Evolutionary conservation across 2,113 vertebrate genomes (phyloP).

Genomic region (Sinocyclocheilus maitianheensis): DNA sequence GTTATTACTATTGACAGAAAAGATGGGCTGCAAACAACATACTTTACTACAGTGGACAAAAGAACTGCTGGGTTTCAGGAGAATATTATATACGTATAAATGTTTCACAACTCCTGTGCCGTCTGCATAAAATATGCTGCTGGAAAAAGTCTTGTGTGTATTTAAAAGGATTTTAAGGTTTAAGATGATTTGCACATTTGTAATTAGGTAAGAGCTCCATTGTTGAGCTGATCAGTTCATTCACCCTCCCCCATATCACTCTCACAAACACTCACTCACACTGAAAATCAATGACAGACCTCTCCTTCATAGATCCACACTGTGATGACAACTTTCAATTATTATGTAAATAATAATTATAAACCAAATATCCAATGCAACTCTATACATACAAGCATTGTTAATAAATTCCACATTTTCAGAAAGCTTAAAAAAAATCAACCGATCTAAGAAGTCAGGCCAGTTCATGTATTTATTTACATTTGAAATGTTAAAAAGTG

Average conservation of each 20-base stretch:
- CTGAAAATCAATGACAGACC: slow-evolving; percentile 10
- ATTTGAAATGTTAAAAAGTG: slow-evolving; percentile 24
- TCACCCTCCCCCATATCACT: not conserved
- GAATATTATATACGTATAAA: not conserved
- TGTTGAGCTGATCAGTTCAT: slow-evolving; percentile 11
- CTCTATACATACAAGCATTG: not conserved
- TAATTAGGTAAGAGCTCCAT: slow-evolving; percentile 15
- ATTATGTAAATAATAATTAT: not conserved
- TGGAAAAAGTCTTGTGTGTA: not conserved
- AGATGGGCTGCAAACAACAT: too few relatives aligned
- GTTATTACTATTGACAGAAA: too few relatives aligned
- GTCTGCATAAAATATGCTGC: not conserved
- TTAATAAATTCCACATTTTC: not conserved
- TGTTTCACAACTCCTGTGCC: not conserved
- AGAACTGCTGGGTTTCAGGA: not conserved
- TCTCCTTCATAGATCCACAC: not conserved
- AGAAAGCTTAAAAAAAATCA: not conserved
- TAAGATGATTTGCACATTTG: slow-evolving; percentile 16
- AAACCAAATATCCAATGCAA: not conserved
- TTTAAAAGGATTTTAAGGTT: not conserved
- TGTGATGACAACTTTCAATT: not conserved
- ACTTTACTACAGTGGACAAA: too few relatives aligned
- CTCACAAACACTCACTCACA: not conserved
- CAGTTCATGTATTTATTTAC: slow-evolving; percentile 2
- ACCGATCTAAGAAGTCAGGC: too few relatives aligned